Evolutionary conservation across 2,888 invertebrate species (phyloP), one percentile per base, ranked within the genome.

Genomic region (Operophtera brumata): DNA sequence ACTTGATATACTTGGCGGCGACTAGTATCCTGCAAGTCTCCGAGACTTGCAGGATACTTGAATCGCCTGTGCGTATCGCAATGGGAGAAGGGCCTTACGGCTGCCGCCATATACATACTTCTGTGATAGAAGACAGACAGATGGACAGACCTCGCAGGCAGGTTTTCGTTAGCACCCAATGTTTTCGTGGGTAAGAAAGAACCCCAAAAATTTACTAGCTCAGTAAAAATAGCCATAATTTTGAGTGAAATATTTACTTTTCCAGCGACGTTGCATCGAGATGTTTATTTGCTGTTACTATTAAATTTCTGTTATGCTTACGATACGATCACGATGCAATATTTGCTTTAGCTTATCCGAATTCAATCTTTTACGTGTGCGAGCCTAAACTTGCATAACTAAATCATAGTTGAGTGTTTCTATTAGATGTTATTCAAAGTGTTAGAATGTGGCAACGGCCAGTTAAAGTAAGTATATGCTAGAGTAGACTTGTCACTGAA

Each of bases 301-400:
- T 20, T 14, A 14, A 35, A 36, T 36, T 25, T 43, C 14, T 7
- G 25, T 40, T 30, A 41, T 28, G 30, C 10, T 39, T 39, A 34
- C 26, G 11, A 26, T 28, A 30, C 28, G 47, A 56, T 43, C 58
- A 47, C 50, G 40, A 13, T 32, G 44, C 46, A 48, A 54, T 59
- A 56, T 61, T 64, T 59, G 56, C 49, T 44, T 54, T 44, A 43
- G 41, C 47, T 69, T 72, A 70, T 71, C 61, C 51, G 52, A 64
- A 64, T 48, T 66, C 68, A 69, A 78, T 78, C 60, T 78, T 74
- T 66, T 76, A 77, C 75, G 75, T 77, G 73, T 70, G 66, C 73
- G 66, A 69, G 64, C 62, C 64, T 63, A 60, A 60, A 35, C 37
- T 62, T 60, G 7, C 2, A 9, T 8, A 30, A 30, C 30, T 20